Base-by-base conservation (phyloP, 1,140 invertebrate genomes). In the Teleopsis dalmanni region DNA sequence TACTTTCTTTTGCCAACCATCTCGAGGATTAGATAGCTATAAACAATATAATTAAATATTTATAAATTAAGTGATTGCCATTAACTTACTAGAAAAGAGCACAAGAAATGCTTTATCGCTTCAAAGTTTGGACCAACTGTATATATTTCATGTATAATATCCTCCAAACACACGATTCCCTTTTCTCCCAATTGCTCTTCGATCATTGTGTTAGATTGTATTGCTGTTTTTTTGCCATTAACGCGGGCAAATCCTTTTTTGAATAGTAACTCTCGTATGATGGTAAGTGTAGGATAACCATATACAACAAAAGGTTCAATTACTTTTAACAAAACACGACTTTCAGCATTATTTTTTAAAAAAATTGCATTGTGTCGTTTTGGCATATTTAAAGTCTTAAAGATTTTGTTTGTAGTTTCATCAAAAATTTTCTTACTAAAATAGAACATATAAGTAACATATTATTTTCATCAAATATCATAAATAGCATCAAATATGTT, bases 61-160 rank as follows among this genome's bases (percentile, higher is more conserved):
- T 34, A 10, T 25, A n/a, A 21, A 0, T 2, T n/a, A 35, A 4
- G 21, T 33, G 22, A 16, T 26, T 19, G 16, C 10, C 11, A 23
- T 2, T 21, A 48, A 56, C 57, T 42, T 22, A 71, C 62, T 44
- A 34, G 41, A 47, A 71, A 71, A 4, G 65, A 22, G 27, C 60
- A 62, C 16, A 71, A 42, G 10, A 67, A 64, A 3, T 56, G 16
- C 6, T 48, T 58, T 0, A 71, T 58, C 1, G 56, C 57, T 6
- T 50, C 55, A 25, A 71, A 71, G 33, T 71, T 70, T 0, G 60
- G 57, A 3, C 64, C 65, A 16, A 71, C 67, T 14, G 67, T 70
- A n/a, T 53, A 65, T 26, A 71, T 60, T 48, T 70, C 69, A 42
- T 71, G 68, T 6, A 71, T 64, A n/a, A 71, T 65, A 46, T 71